Base-by-base conservation (phyloP, 2,797 vertebrate species). In the Eulemur mongoz region DNA sequence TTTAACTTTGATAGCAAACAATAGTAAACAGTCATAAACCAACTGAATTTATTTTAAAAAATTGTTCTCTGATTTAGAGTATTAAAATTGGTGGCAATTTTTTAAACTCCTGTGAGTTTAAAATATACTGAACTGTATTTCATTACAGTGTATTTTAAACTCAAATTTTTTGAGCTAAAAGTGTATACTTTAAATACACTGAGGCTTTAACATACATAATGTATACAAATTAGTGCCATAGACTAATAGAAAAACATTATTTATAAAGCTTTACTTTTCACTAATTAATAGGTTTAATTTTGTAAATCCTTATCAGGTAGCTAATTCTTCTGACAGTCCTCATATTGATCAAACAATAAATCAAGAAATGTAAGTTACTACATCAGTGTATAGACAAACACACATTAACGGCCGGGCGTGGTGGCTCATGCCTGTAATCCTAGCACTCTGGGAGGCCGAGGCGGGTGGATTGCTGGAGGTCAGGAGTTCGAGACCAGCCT, bases 1-100 rank as follows among this genome's bases (percentile, higher is more conserved):
- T 72, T 87, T 92, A 65, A 93, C 38, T 89, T 96, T 67, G 27
- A 91, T 94, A 73, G 40, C 80, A 91, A 54, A 52, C 30, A 86
- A 8, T 93, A 76, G 45, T 54, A 18, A 93, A 83, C 10, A 87
- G 38, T 88, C 12, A 54, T 75, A 92, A 30, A 70, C 65, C 13
- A 89, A 48, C 57, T 65, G 72, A 43, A 63, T 89, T 88, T 92
- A 70, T 86, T 65, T 65, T 9, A 27, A n/a, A 95, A 59, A 65
- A 59, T 45, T 85, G 15, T 78, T 78, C 59, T 95, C 8, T 87
- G 32, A 65, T 92, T 85, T 63, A 92, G 54, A 83, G 32, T 87
- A 70, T 65, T 94, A 84, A 87, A 93, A 92, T 52, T 81, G 25
- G 30, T 85, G 45, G 8, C 38, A 95, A 1, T 88, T 72, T 70